A percentile compares a stretch with the other conserved stretches of the same genome.
phyloP scores from a whole-genome alignment of 2,797 vertebrate species.

The Novumbra hubbsi region DNA sequence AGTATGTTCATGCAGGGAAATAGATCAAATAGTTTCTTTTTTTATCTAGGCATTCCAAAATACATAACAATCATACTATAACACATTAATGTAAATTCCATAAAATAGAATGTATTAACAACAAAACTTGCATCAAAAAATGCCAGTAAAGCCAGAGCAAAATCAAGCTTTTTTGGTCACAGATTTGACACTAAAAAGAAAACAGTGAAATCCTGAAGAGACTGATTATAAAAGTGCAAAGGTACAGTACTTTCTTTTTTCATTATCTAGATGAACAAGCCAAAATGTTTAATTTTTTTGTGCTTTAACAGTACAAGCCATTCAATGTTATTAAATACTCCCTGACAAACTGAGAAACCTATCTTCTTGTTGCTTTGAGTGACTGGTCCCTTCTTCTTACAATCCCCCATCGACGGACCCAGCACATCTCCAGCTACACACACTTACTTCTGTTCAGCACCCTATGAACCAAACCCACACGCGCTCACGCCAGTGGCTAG shows the following conservation, averaged over 20 bases:
- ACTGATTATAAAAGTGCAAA: conserved; percentile 67
- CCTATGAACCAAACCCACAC: conserved; percentile 45
- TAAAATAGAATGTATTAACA: no score
- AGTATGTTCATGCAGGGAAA: no score
- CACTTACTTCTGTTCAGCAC: conserved; percentile 33
- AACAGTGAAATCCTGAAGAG: no score
- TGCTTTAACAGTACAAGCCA: conserved; percentile 74
- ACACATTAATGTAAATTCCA: no score
- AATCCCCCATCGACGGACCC: neutral
- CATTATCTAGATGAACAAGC: conserved; percentile 46
- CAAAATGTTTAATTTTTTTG: conserved; percentile 42
- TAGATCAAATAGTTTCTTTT: no score
- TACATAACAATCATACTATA: conserved; percentile 27
- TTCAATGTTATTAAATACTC: conserved; percentile 67
- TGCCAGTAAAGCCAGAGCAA: no score
- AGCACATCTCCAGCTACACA: neutral
- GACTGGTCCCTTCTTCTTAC: conserved; percentile 28
- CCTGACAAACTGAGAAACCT: conserved; percentile 38
- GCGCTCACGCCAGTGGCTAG: conserved; percentile 62
- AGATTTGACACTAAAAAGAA: no score
- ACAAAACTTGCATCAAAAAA: no score
- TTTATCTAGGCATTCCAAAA: no score
- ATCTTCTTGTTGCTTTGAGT: conserved; percentile 44
- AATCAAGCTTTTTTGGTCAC: no score
- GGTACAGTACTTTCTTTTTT: conserved; percentile 52